These are phyloP conservation scores for Luidia sarsii DNA, from an alignment of 53 echinoderm and acorn worm species.

Conservation along the genomic window DNA sequence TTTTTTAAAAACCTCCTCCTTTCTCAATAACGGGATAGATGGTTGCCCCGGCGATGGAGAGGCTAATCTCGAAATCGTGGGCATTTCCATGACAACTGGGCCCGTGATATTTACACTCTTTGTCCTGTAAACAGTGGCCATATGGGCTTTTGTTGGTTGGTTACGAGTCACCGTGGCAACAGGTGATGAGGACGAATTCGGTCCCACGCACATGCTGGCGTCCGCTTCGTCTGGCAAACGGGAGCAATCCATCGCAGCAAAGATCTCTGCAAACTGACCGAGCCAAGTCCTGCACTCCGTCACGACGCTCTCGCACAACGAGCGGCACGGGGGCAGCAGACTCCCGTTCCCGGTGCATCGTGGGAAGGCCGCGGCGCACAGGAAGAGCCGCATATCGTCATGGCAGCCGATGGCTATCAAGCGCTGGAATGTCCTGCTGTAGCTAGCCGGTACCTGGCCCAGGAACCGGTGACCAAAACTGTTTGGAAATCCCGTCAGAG, in stretches of 20 bases:
- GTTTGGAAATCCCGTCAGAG: constrained; percentile 38
- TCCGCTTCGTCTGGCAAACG: constrained; percentile 17
- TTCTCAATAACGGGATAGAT: neutral
- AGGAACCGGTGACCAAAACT: constrained; percentile 12
- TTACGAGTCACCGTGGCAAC: neutral
- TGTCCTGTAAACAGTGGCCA: neutral
- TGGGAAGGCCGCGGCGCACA: constrained; percentile 52
- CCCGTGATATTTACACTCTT: no score
- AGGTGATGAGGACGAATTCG: neutral
- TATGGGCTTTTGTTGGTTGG: neutral
- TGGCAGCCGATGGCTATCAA: constrained; percentile 30
- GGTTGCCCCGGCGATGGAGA: constrained; percentile 25
- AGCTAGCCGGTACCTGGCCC: neutral
- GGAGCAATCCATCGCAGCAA: neutral
- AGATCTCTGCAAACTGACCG: neutral
- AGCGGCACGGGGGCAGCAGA: constrained; percentile 37
- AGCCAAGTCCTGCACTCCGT: constrained; percentile 13
- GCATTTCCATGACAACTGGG: no score
- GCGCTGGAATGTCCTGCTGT: neutral
- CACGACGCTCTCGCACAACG: constrained; percentile 24
- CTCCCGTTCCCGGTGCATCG: constrained; percentile 20
- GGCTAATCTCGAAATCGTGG: neutral
- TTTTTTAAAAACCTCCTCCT: neutral
- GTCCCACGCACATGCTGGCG: constrained; percentile 26
- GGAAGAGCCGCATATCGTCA: constrained; percentile 24